phyloP scores from a whole-genome alignment of 2,113 vertebrate genomes.

The Turdus rufiventris region DNA sequence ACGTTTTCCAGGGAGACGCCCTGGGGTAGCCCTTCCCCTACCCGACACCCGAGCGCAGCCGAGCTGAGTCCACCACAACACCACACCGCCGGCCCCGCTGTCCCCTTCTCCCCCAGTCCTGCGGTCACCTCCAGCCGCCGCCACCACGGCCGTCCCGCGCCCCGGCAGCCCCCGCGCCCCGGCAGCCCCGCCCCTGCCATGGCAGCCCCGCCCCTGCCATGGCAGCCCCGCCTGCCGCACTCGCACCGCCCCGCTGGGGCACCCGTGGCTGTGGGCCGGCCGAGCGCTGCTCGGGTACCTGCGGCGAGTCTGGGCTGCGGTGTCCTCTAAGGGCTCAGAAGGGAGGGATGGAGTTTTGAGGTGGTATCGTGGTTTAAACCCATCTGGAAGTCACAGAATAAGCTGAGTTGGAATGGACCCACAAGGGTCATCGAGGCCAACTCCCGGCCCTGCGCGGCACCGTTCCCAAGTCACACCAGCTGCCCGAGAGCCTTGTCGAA shows the following conservation, averaged over 20 bases:
- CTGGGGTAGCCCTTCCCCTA: not conserved
- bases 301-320: accelerated
- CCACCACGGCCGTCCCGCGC: no score
- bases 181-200: no score
- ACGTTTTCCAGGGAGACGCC: no score
- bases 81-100: not conserved
- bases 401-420: not conserved
- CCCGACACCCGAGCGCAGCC: no score
- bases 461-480: accelerated
- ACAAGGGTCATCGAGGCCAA: not conserved
- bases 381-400: not conserved
- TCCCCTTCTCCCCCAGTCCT: accelerated
- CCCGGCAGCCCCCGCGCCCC: no score
- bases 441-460: not conserved
- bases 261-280: not conserved
- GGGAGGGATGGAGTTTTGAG: no score
- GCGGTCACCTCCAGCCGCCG: no score
- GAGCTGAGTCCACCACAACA: not conserved
- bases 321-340: accelerated
- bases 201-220: no score
- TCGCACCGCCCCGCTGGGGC: not conserved
- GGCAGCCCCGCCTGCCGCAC: no score
- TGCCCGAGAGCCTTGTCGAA: not conserved
- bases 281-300: accelerated
- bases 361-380: not conserved